Evolutionary conservation across 2,797 vertebrate species (phyloP), one percentile per base, ranked within the genome.

Genomic region (Tarsius wallacei): DNA sequence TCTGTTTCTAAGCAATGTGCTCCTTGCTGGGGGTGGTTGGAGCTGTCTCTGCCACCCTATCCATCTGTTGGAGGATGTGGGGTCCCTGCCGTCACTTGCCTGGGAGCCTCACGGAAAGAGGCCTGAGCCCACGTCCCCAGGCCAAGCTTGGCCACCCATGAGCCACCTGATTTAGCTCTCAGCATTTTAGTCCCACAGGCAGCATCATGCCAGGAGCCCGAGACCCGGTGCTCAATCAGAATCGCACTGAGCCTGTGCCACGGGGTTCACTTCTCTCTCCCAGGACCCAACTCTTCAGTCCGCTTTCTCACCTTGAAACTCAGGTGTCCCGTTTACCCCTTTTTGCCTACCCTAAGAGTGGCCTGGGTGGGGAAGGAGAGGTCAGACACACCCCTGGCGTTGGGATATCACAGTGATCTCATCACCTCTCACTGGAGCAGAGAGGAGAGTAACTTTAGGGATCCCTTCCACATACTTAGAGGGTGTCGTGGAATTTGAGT

Each of bases 131-230:
- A 28, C 36, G 33, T 89, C 42, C 19, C 6, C 36, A 11, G 82
- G n/a, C 63, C 36, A 16, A 15, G 14, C 57, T 17, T 49, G 17
- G 77, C 63, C 8, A 21, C 15, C 2, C 47, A 22, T 6, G 16
- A 42, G 85, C 74, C 21, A 0, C 22, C 28, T 66, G 59, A 8
- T 11, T 73, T 26, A 66, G 47, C 61, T 78, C 57, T 93, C 21
- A 33, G 47, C 13, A 2, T 1, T 26, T 63, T 19, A n/a, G 28
- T 28, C 19, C 42, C 7, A 0, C 11, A 11, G 55, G 3, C 5
- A 53, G 53, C 68, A 1, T 10, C 8, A 24, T 42, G 31, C 47
- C 7, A 33, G 63, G 57, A 22, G 1, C n/a, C 22, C 12, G 3
- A 0, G 0, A 31, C 24, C 33, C 16, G 31, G 1, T 15, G 31